Evolutionary conservation across 2,113 vertebrate species (phyloP).

Genomic region (Taurulus bubalis): DNA sequence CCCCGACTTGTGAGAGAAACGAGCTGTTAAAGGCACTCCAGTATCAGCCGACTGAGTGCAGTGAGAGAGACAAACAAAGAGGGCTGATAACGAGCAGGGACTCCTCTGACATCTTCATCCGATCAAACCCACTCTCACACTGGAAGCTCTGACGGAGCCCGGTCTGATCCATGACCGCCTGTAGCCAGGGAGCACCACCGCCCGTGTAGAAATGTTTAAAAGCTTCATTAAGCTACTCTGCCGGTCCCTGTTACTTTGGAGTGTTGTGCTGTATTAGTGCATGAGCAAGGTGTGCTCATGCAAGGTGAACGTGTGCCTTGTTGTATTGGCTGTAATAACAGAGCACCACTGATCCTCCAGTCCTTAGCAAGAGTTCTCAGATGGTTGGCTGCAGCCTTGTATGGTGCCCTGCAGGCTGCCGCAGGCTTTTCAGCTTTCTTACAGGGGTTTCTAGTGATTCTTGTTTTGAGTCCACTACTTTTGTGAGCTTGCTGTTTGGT

Average conservation of each 20-base stretch:
- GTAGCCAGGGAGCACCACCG: slow-evolving; percentile 36
- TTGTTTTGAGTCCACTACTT: slow-evolving; percentile 16
- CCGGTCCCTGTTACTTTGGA: slow-evolving; percentile 27
- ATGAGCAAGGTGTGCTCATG: background rate
- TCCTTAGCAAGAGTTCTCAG: slow-evolving; percentile 21
- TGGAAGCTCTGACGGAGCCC: slow-evolving; percentile 46
- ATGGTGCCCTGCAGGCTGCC: slow-evolving; percentile 51
- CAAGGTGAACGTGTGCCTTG: slow-evolving; percentile 4
- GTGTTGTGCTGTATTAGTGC: background rate
- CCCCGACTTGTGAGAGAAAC: slow-evolving; percentile 37
- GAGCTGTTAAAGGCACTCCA: slow-evolving; percentile 55
- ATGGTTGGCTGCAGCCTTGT: slow-evolving; percentile 51
- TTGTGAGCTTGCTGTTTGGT: background rate
- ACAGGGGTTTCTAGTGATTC: background rate
- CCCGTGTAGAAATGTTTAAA: slow-evolving; percentile 58
- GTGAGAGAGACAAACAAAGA: slow-evolving; percentile 60
- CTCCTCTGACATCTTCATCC: slow-evolving; percentile 77
- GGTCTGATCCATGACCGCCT: slow-evolving; percentile 62
- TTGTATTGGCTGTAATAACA: slow-evolving; percentile 7
- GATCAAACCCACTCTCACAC: slow-evolving; percentile 67
- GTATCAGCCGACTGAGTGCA: slow-evolving; percentile 55
- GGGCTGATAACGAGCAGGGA: slow-evolving; percentile 67
- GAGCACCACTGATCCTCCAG: slow-evolving; percentile 26
- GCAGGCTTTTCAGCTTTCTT: slow-evolving; percentile 23
- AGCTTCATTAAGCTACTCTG: slow-evolving; percentile 59